These are phyloP conservation scores for Aplysia californica DNA, from an alignment of 1,140 invertebrate species.

Conservation along the genomic window DNA sequence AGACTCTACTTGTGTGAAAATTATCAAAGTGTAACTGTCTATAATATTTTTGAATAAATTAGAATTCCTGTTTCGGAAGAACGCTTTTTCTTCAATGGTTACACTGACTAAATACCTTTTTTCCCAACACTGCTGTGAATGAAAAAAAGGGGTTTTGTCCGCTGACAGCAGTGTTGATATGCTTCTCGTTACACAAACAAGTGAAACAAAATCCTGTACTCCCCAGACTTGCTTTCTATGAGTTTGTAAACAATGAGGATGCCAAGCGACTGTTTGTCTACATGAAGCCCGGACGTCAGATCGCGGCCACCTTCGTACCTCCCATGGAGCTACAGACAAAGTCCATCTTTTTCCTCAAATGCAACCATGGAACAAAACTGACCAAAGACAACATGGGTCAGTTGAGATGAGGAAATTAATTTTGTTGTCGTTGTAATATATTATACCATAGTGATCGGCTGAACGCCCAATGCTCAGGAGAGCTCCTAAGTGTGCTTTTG, in stretches of 20 bases:
- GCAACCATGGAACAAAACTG: slow-evolving; percentile 63
- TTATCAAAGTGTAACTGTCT: not conserved
- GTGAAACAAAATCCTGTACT: slow-evolving; percentile 10
- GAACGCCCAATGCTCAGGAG: too few relatives aligned
- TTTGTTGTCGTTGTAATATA: too few relatives aligned
- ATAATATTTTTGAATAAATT: not conserved
- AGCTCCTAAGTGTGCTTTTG: too few relatives aligned
- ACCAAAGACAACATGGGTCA: slow-evolving; percentile 66
- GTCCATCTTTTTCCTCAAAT: slow-evolving; percentile 66
- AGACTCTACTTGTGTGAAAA: not conserved
- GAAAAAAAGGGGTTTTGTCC: not conserved
- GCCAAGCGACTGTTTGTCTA: slow-evolving; percentile 62
- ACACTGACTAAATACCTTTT: not conserved
- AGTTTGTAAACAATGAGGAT: slow-evolving; percentile 69
- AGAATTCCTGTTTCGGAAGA: not conserved
- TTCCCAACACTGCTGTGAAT: not conserved
- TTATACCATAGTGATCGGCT: too few relatives aligned
- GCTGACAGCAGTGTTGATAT: not conserved
- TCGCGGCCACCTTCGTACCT: slow-evolving; percentile 59
- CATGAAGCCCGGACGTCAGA: slow-evolving; percentile 50
- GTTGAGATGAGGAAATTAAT: too few relatives aligned
- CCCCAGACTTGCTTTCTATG: slow-evolving; percentile 64
- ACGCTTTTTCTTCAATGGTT: not conserved
- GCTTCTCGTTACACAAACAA: not conserved
- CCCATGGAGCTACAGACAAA: slow-evolving; percentile 62